phyloP scores from a whole-genome alignment of 2,888 invertebrate species.

The Rhagonycha lutea region DNA sequence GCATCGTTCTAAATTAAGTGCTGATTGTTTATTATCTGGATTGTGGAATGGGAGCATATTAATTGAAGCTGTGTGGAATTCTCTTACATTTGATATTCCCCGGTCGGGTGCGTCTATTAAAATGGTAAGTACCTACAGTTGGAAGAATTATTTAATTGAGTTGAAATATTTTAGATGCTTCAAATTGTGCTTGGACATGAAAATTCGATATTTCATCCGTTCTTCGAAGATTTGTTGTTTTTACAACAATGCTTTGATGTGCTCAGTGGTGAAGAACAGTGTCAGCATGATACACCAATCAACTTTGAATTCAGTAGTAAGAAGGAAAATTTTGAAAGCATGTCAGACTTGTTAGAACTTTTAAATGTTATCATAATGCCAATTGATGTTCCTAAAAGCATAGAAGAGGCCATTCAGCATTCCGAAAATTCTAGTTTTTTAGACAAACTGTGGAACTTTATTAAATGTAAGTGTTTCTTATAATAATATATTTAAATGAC shows the following conservation, averaged over 20 bases:
- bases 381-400: not conserved
- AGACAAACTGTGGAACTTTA: slow-evolving; percentile 29
- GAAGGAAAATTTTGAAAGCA: not conserved
- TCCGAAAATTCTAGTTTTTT: slow-evolving; percentile 11
- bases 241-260: slow-evolving; percentile 8
- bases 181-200: slow-evolving; percentile 34
- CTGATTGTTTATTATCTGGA: slow-evolving; percentile 1
- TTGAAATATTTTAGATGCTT: slow-evolving; percentile 28
- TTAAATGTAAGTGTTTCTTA: slow-evolving; percentile 26
- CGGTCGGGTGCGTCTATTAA: slow-evolving; percentile 20
- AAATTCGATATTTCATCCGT: slow-evolving; percentile 24
- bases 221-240: slow-evolving; percentile 31
- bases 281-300: not conserved
- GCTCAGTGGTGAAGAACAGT: not conserved
- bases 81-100: slow-evolving; percentile 17
- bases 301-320: not conserved
- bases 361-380: not conserved
- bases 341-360: not conserved
- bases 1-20: slow-evolving; percentile 22
- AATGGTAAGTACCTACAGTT: slow-evolving; percentile 28
- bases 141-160: not conserved
- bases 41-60: slow-evolving; percentile 26
- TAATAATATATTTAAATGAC: not conserved
- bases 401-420: not conserved
- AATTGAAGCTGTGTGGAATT: slow-evolving; percentile 29